phyloP scores from a whole-genome alignment of 1,140 invertebrate species.

The Dendrolimus kikuchii region DNA sequence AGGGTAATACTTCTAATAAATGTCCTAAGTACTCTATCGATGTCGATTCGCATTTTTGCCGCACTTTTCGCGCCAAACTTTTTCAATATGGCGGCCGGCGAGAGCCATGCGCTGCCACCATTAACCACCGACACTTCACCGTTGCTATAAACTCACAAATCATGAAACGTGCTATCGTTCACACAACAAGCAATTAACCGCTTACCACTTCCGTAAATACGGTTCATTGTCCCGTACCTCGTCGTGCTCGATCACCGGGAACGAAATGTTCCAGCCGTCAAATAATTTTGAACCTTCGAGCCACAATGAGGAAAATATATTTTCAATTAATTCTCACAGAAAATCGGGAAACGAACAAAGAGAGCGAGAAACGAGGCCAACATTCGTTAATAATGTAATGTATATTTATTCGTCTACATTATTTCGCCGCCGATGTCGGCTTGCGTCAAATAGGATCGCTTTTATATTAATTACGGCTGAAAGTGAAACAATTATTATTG shows the following conservation, averaged over 20 bases:
- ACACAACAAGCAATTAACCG: conserved; percentile 23
- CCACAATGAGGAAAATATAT: conserved; percentile 37
- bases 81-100: conserved; percentile 66
- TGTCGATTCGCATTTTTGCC: conserved; percentile 31
- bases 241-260: conserved; percentile 33
- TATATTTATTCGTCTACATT: conserved; percentile 70
- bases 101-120: conserved; percentile 64
- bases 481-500: conserved; percentile 20
- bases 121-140: conserved; percentile 71
- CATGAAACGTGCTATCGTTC: conserved; percentile 57
- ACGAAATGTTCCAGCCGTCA: conserved; percentile 40
- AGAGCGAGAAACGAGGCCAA: conserved; percentile 68
- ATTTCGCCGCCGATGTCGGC: conserved; percentile 51
- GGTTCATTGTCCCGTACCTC: conserved; percentile 28
- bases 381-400: conserved; percentile 72
- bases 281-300: conserved; percentile 60
- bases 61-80: conserved; percentile 64
- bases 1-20: conserved; percentile 8
- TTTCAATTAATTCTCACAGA: conserved; percentile 43
- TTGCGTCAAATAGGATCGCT: conserved; percentile 44
- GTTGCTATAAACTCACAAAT: conserved; percentile 73
- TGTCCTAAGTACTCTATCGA: conserved; percentile 15
- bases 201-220: conserved; percentile 23
- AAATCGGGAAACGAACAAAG: conserved; percentile 68
- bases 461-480: conserved; percentile 46